phyloP scores from a whole-genome alignment of 2,888 invertebrate genomes.

The Zaprionus lineosus region DNA sequence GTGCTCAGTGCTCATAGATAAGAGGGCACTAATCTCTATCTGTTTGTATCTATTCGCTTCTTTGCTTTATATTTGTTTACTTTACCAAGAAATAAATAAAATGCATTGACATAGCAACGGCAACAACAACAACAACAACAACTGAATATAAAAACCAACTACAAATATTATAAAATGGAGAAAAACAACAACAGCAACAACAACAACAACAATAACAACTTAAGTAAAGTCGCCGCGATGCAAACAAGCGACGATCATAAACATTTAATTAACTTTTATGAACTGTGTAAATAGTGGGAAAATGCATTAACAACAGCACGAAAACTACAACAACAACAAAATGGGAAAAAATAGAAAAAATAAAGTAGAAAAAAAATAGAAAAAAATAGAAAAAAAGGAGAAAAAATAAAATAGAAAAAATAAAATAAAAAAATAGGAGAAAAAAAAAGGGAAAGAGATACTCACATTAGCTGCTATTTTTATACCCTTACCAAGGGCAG shows the following conservation, averaged over 20 bases:
- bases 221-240: constrained; percentile 37
- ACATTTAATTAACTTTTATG: constrained; percentile 76
- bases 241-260: constrained; percentile 60
- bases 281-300: constrained; percentile 60
- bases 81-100: constrained; percentile 68
- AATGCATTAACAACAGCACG: constrained; percentile 43
- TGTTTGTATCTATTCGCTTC: constrained; percentile 39
- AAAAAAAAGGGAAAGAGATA: no score
- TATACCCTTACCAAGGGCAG: constrained; percentile 2
- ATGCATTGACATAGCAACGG: constrained; percentile 34
- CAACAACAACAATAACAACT: not conserved
- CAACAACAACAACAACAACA: not conserved
- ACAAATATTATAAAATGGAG: no score
- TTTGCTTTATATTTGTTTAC: constrained; percentile 50
- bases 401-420: constrained; percentile 22
- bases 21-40: constrained; percentile 62
- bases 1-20: constrained; percentile 27
- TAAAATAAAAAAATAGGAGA: not conserved
- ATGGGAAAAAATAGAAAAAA: constrained; percentile 22
- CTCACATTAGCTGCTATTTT: constrained; percentile 5
- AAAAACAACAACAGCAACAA: not conserved
- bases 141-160: no score
- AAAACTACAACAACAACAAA: not conserved
- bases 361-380: not conserved
- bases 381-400: not conserved